Conservation (phyloP, 2,888 invertebrate species). For the Machimus atricapillus region DNA sequence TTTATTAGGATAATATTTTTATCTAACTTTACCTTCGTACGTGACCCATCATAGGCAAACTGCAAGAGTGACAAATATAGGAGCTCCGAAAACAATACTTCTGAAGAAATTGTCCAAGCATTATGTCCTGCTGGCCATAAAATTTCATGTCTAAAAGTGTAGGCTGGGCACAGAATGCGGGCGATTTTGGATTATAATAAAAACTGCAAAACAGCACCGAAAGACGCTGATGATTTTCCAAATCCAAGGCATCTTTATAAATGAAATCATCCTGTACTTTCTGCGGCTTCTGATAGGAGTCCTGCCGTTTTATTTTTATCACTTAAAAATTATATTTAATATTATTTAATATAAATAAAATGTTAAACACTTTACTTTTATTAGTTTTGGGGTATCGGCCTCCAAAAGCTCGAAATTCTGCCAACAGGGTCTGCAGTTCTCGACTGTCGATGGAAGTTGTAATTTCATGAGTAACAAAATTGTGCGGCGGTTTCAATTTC, state of each 20-base stretch:
- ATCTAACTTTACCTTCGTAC: slow-evolving; percentile 68
- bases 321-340: slow-evolving; percentile 50
- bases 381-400: slow-evolving; percentile 66
- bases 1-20: background rate
- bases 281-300: slow-evolving; percentile 54
- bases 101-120: slow-evolving; percentile 91
- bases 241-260: slow-evolving; percentile 75
- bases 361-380: slow-evolving; percentile 52
- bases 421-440: slow-evolving; percentile 75
- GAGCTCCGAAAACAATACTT: slow-evolving; percentile 88
- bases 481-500: slow-evolving; percentile 70
- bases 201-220: slow-evolving; percentile 87
- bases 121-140: slow-evolving; percentile 94
- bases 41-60: slow-evolving; percentile 85
- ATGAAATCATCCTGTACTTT: slow-evolving; percentile 57
- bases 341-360: background rate
- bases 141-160: slow-evolving; percentile 78
- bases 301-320: slow-evolving; percentile 53
- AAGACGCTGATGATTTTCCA: slow-evolving; percentile 83
- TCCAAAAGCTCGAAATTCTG: slow-evolving; percentile 88
- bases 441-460: slow-evolving; percentile 70
- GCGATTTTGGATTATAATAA: slow-evolving; percentile 59
- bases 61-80: slow-evolving; percentile 83
- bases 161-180: slow-evolving; percentile 61
- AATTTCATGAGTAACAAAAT: slow-evolving; percentile 76